Conservation (phyloP, 2,113 vertebrate species). For the Xiphophorus hellerii region DNA sequence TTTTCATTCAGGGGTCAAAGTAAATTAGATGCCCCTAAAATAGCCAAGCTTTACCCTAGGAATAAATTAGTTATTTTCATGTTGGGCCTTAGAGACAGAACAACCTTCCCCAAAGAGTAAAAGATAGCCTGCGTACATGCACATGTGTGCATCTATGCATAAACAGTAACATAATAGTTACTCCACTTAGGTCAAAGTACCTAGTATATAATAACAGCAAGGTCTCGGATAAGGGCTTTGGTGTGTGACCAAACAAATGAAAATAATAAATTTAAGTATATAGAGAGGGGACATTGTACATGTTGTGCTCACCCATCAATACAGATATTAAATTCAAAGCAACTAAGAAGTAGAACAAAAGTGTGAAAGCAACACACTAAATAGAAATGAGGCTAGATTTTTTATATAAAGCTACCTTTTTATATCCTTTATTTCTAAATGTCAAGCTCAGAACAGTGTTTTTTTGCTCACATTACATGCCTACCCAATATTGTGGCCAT, state of each 20-base stretch:
- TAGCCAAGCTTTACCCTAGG: too few species aligned
- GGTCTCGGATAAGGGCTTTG: not conserved
- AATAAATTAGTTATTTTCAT: slow-evolving; percentile 11
- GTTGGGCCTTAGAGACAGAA: slow-evolving; percentile 32
- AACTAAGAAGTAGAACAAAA: not conserved
- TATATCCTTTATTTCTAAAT: not conserved
- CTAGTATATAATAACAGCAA: not conserved
- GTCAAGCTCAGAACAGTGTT: not conserved
- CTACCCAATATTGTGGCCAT: slow-evolving; percentile 92
- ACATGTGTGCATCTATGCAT: slow-evolving; percentile 43
- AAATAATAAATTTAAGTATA: not conserved
- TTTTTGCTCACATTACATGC: slow-evolving; percentile 51
- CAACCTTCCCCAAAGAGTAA: slow-evolving; percentile 47
- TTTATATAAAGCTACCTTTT: not conserved
- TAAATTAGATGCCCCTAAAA: too few species aligned
- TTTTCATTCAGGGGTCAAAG: too few species aligned
- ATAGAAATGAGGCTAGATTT: not conserved
- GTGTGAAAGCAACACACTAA: not conserved
- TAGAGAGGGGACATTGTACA: not conserved
- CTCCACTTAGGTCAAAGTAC: slow-evolving; percentile 14
- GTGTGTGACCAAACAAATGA: not conserved
- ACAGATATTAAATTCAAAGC: not conserved
- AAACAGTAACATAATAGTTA: slow-evolving; percentile 5
- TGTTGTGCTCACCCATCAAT: not conserved
- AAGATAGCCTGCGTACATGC: slow-evolving; percentile 18